A percentile compares a stretch with the other conserved stretches of the same genome.
Conservation (phyloP, 1,140 invertebrate genomes). For the Atta texana region DNA sequence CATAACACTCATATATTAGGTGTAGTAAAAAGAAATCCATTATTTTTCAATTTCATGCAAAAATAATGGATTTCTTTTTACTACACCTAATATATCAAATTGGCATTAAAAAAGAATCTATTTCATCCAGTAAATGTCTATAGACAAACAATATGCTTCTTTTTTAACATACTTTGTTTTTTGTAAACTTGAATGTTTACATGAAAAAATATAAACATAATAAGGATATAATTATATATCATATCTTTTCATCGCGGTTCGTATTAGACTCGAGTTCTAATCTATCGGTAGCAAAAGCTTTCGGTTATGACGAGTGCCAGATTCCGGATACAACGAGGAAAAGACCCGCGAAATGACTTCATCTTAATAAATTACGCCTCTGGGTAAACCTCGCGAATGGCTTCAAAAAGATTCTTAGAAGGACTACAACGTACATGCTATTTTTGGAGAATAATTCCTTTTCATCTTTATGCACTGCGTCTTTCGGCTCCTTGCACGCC, state of each 20-base stretch:
- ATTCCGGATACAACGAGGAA: slow-evolving; percentile 63
- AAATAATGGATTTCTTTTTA: too few relatives aligned
- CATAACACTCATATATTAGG: background rate
- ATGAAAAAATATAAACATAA: background rate
- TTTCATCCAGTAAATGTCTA: background rate
- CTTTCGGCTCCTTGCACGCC: background rate
- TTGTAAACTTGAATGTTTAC: background rate
- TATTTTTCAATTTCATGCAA: too few relatives aligned
- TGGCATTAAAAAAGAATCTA: background rate
- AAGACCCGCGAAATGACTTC: slow-evolving; percentile 78
- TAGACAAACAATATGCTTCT: background rate
- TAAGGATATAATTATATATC: background rate
- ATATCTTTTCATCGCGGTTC: background rate
- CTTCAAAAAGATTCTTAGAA: slow-evolving; percentile 85
- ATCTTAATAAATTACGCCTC: slow-evolving; percentile 84
- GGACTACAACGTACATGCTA: slow-evolving; percentile 73
- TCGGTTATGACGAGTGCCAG: slow-evolving; percentile 82
- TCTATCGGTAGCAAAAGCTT: slow-evolving; percentile 59
- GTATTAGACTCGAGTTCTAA: background rate
- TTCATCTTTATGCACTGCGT: slow-evolving; percentile 70
- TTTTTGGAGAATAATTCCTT: slow-evolving; percentile 83
- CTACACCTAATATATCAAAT: background rate
- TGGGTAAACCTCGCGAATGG: slow-evolving; percentile 78
- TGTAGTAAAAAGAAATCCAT: too few relatives aligned
- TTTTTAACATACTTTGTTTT: background rate